A percentile compares a stretch with the other conserved stretches of the same genome.
Evolutionary conservation across 2,113 vertebrate species (phyloP).

Genomic region (Mastomys natalensis): DNA sequence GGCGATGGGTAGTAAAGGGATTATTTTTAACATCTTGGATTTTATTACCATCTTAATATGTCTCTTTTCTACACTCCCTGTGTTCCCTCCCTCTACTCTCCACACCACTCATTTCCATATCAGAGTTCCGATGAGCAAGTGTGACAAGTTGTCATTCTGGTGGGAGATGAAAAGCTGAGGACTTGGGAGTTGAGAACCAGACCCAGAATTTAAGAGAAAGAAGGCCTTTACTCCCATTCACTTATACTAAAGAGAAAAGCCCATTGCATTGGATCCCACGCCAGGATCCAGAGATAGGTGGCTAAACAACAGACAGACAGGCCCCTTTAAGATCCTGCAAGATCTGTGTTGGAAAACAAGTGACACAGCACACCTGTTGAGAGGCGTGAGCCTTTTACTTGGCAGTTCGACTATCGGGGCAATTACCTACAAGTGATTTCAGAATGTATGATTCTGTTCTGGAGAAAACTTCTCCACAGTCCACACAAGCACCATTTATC

Average conservation of each 20-base stretch:
- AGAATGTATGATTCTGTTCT: not conserved
- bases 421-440: not conserved
- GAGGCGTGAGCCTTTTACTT: not conserved
- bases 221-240: not conserved
- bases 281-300: not conserved
- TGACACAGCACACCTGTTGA: not conserved
- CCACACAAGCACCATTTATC: not conserved
- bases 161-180: not conserved
- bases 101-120: not conserved
- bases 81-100: not conserved
- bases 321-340: not conserved
- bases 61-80: not conserved
- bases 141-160: not conserved
- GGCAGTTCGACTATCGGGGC: not conserved
- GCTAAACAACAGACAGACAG: not conserved
- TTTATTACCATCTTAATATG: slow-evolving; percentile 12
- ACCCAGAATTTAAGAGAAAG: not conserved
- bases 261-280: not conserved
- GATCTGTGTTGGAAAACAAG: not conserved
- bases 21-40: not conserved
- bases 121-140: not conserved
- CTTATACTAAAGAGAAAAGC: no score
- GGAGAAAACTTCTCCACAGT: not conserved
- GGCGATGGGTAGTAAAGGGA: not conserved
- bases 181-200: not conserved